These are phyloP conservation scores for Sebastes variabilis DNA, from an alignment of 2,797 vertebrate genomes.

Conservation along the genomic window DNA sequence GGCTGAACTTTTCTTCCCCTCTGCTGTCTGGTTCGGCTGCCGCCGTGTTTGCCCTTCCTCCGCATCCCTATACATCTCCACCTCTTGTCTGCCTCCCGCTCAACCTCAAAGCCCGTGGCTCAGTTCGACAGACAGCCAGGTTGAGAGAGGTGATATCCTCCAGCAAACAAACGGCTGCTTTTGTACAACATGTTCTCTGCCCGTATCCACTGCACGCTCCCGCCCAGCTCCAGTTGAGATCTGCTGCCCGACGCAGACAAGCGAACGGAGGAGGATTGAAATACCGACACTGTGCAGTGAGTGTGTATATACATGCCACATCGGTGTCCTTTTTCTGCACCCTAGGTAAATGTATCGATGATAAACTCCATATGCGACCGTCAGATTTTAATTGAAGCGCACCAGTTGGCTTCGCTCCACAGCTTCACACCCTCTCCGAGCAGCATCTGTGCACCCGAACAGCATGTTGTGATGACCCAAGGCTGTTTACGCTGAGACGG, in stretches of 20 bases:
- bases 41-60: slow-evolving; percentile 38
- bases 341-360: not conserved
- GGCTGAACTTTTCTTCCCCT: slow-evolving; percentile 4
- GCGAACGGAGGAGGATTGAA: not conserved
- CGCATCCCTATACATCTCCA: slow-evolving; percentile 39
- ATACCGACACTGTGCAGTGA: not conserved
- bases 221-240: slow-evolving; percentile 23
- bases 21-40: slow-evolving; percentile 33
- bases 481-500: slow-evolving; percentile 25
- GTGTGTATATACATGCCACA: not conserved
- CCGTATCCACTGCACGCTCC: slow-evolving; percentile 27
- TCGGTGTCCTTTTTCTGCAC: not conserved
- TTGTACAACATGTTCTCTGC: slow-evolving; percentile 59
- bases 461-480: slow-evolving; percentile 21
- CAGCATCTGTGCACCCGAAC: slow-evolving; percentile 23
- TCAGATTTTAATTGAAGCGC: slow-evolving; percentile 1
- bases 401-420: slow-evolving; percentile 8
- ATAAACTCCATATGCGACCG: not conserved
- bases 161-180: slow-evolving; percentile 66
- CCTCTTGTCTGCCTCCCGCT: slow-evolving; percentile 54
- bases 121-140: slow-evolving; percentile 52
- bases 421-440: slow-evolving; percentile 7
- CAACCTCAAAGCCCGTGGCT: slow-evolving; percentile 57
- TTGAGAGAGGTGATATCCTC: slow-evolving; percentile 64
- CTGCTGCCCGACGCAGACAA: not conserved